Evolutionary conservation across 2,888 invertebrate genomes (phyloP).

Genomic region (Tinea pellionella): DNA sequence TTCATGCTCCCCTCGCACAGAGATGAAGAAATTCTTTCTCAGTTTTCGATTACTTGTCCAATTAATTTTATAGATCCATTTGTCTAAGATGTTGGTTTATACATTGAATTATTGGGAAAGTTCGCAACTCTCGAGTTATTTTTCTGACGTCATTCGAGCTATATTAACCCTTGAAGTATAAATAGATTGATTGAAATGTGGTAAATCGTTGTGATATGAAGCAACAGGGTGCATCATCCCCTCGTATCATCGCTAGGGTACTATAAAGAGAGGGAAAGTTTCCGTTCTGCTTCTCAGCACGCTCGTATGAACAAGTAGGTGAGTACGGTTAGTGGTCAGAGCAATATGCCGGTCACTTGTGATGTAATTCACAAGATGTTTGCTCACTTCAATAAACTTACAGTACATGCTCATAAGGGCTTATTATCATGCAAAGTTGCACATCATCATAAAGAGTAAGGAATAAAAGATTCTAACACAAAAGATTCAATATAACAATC

Average conservation of each 20-base stretch:
- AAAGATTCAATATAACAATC: neutral
- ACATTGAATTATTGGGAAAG: neutral
- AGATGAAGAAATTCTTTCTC: slow-evolving; percentile 69
- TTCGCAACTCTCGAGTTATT: neutral
- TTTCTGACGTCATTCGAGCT: neutral
- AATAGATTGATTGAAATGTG: slow-evolving; percentile 15
- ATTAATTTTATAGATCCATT: slow-evolving; percentile 70
- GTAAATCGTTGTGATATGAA: neutral
- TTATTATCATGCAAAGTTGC: neutral
- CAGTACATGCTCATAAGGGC: slow-evolving; percentile 22
- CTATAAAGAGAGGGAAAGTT: slow-evolving; percentile 63
- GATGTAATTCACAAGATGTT: slow-evolving; percentile 59
- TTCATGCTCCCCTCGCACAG: slow-evolving; percentile 58
- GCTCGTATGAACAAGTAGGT: slow-evolving; percentile 52
- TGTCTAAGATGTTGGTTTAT: slow-evolving; percentile 39
- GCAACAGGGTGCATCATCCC: slow-evolving; percentile 2
- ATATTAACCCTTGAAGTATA: slow-evolving; percentile 36
- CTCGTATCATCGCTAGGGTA: neutral
- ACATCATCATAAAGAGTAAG: neutral
- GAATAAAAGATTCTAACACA: neutral
- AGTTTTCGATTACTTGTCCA: slow-evolving; percentile 70
- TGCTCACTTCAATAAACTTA: slow-evolving; percentile 51
- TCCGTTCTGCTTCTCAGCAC: slow-evolving; percentile 57
- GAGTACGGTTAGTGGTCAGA: slow-evolving; percentile 57
- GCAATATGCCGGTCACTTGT: slow-evolving; percentile 62